A percentile compares a stretch with the other conserved stretches of the same genome.
phyloP scores from a whole-genome alignment of 1,140 invertebrate species.

The Piezodorus guildinii region DNA sequence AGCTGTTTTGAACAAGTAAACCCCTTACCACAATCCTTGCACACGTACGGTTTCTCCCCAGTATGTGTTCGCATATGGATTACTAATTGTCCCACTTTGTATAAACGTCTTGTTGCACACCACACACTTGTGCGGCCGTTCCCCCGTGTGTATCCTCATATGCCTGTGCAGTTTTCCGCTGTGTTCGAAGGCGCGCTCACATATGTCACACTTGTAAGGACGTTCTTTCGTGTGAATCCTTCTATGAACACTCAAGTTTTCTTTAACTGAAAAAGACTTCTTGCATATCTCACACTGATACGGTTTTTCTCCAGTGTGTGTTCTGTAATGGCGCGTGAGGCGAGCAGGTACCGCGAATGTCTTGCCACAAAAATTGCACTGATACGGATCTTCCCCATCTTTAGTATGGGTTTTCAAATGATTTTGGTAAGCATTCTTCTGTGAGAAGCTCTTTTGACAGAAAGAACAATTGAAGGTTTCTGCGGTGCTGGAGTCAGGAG shows the following conservation, averaged over 20 bases:
- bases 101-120: slow-evolving; percentile 86
- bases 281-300: slow-evolving; percentile 86
- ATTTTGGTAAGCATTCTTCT: slow-evolving; percentile 46
- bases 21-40: slow-evolving; percentile 71
- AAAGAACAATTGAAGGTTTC: slow-evolving; percentile 40
- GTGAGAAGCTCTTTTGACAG: slow-evolving; percentile 46
- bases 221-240: slow-evolving; percentile 81
- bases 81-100: slow-evolving; percentile 72
- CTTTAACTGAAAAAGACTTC: slow-evolving; percentile 84
- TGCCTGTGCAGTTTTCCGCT: slow-evolving; percentile 84
- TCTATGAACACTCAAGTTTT: slow-evolving; percentile 82
- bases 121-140: slow-evolving; percentile 86
- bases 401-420: slow-evolving; percentile 45
- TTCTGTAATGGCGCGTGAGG: slow-evolving; percentile 79
- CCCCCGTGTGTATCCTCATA: slow-evolving; percentile 84
- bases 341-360: slow-evolving; percentile 84
- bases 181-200: slow-evolving; percentile 82
- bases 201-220: slow-evolving; percentile 79
- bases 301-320: slow-evolving; percentile 75
- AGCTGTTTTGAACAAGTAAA: slow-evolving; percentile 84
- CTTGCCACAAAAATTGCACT: slow-evolving; percentile 83
- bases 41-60: slow-evolving; percentile 82
- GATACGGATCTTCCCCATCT: slow-evolving; percentile 60
- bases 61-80: slow-evolving; percentile 81
- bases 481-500: slow-evolving; percentile 27